Evolutionary conservation across 1,140 invertebrate genomes (phyloP).

Genomic region (Drosophila bifasciata): DNA sequence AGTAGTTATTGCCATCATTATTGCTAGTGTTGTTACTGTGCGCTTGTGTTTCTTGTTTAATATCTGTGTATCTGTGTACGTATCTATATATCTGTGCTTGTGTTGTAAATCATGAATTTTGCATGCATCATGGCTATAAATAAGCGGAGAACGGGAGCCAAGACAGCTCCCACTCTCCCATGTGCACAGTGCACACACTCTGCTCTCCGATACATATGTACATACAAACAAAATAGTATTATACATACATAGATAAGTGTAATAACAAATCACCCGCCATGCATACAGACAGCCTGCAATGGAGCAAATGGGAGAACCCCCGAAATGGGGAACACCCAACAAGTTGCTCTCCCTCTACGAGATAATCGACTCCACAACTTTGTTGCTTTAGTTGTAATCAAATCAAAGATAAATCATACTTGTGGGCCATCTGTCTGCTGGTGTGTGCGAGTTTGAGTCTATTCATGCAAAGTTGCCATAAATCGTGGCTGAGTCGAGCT

Average conservation of each 20-base stretch:
- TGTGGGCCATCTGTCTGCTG: conserved; percentile 51
- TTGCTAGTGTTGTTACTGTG: conserved; percentile 37
- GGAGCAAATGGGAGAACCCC: neutral
- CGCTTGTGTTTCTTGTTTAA: conserved; percentile 35
- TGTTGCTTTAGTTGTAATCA: conserved; percentile 78
- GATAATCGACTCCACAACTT: conserved; percentile 22
- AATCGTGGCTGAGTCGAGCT: conserved; percentile 55
- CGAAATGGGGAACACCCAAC: conserved; percentile 27
- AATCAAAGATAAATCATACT: conserved; percentile 80
- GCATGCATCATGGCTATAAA: conserved; percentile 79
- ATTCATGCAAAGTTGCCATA: conserved; percentile 77
- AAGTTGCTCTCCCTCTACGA: conserved; percentile 44
- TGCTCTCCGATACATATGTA: conserved; percentile 8
- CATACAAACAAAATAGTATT: conserved; percentile 64
- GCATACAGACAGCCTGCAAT: conserved; percentile 19
- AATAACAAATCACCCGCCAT: conserved; percentile 65
- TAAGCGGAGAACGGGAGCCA: conserved; percentile 54
- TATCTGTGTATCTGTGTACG: conserved; percentile 32
- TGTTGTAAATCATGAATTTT: conserved; percentile 79
- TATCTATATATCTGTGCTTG: conserved; percentile 40
- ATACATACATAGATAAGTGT: conserved; percentile 60
- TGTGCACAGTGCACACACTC: conserved; percentile 29
- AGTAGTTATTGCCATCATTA: conserved; percentile 34
- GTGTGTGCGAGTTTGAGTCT: conserved; percentile 37
- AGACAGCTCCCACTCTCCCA: conserved; percentile 31